These are phyloP conservation scores for Nasonia longicornis DNA, from an alignment of 1,140 invertebrate species.

Conservation along the genomic window DNA sequence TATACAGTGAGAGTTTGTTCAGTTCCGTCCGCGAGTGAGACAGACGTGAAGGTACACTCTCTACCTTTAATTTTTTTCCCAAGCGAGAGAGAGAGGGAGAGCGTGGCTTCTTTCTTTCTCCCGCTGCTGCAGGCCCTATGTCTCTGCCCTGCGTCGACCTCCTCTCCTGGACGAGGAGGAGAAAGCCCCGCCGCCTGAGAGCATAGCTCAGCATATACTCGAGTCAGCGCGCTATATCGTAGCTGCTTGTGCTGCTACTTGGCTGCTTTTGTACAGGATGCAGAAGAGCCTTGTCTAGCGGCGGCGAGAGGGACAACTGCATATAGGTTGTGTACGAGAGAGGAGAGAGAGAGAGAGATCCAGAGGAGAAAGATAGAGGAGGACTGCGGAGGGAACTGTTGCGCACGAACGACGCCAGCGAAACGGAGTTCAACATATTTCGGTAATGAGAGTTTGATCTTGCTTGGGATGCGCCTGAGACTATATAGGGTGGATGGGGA, in stretches of 20 bases:
- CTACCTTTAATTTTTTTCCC: constrained; percentile 1
- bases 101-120: background rate
- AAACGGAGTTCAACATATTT: constrained; percentile 37
- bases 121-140: background rate
- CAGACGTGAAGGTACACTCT: background rate
- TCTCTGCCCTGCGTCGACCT: background rate
- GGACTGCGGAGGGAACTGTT: constrained; percentile 32
- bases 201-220: background rate
- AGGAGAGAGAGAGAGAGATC: background rate
- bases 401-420: constrained; percentile 28
- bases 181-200: background rate
- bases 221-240: too few relatives aligned
- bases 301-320: constrained; percentile 7
- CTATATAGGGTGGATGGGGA: background rate
- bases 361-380: constrained; percentile 22
- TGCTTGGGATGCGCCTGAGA: background rate
- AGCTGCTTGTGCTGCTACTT: background rate
- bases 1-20: background rate
- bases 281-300: constrained; percentile 18
- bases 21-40: background rate
- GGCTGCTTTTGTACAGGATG: background rate
- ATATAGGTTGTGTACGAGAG: constrained; percentile 16
- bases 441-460: constrained; percentile 34
- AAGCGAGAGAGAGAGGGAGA: constrained; percentile 8
- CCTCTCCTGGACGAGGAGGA: constrained; percentile 36